Percentiles rank a stretch among this genome's conserved stretches.
These are phyloP conservation scores for Schrankia costaestrigalis DNA, from an alignment of 2,888 invertebrate genomes.

Conservation along the genomic window DNA sequence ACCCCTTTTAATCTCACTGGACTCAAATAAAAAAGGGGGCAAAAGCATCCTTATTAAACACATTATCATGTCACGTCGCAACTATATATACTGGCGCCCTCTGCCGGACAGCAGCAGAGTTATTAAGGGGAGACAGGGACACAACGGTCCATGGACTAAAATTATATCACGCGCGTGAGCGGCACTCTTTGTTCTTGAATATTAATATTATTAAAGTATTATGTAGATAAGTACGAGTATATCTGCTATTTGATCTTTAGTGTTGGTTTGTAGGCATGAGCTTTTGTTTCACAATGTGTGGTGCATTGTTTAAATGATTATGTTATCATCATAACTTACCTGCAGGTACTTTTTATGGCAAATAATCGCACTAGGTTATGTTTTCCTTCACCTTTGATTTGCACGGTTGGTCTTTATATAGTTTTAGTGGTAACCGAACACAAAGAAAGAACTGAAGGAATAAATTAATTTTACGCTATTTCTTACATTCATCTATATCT, in stretches of 20 bases:
- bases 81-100: slow-evolving; percentile 42
- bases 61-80: slow-evolving; percentile 52
- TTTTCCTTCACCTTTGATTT: no score
- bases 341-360: no score
- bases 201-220: slow-evolving; percentile 41
- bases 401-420: no score
- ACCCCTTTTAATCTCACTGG: slow-evolving; percentile 9
- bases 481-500: no score
- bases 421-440: no score
- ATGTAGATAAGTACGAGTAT: slow-evolving; percentile 15
- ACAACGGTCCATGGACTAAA: slow-evolving; percentile 15
- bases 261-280: no score
- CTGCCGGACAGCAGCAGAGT: slow-evolving; percentile 34
- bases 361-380: no score
- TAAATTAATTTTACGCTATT: no score
- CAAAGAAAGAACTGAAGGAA: no score
- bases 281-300: no score
- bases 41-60: slow-evolving; percentile 45
- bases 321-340: no score
- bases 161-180: slow-evolving; percentile 40
- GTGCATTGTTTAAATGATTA: no score
- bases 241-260: slow-evolving; percentile 6
- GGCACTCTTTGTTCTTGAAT: slow-evolving; percentile 34
- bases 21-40: slow-evolving; percentile 11
- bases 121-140: slow-evolving; percentile 35